Evolutionary conservation across 2,888 invertebrate species (phyloP), one percentile per base, ranked within the genome.

Genomic region (Parasteatoda lunata): DNA sequence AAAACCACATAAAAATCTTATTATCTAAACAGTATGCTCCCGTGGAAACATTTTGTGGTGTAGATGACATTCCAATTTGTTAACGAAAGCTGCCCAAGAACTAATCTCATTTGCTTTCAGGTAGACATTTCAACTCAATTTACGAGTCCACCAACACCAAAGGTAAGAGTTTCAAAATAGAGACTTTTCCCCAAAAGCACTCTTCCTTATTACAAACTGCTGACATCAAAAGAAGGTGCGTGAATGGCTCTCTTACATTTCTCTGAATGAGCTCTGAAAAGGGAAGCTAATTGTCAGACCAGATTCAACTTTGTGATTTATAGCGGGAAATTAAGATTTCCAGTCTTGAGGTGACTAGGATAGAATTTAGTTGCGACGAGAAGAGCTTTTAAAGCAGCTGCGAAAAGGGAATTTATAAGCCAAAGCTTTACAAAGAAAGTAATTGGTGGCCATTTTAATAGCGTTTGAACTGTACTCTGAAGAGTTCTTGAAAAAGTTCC

Each of bases 271-370:
- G 77, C 47, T 45, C 45, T 54, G 51, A 9, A 77, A 77, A 77
- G 68, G n/a, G 47, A 51, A 69, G 52, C 69, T 77, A 77, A 69
- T 77, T 77, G 77, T 77, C 77, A 69, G 69, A 51, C 15, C 45
- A 49, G 48, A 52, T 49, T 13, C 70, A 59, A 48, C 13, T 59
- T 45, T 13, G 64, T 79, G 70, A 79, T 79, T 79, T 79, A 79
- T 79, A 49, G 64, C 49, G 0, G 30, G 64, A 30, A 79, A 71
- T 69, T 69, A 71, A 79, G 71, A 71, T 49, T 15, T 71, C 51
- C 71, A 5, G 65, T 48, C 64, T 49, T 71, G 15, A 49, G 70
- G 49, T 30, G 47, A 5, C 54, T 11, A 3, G 49, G 13, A 52
- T 45, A n/a, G 59, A 59, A 59, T 59, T n/a, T 9, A 59, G 59